These are phyloP conservation scores for Pollachius pollachius DNA, from an alignment of 2,113 vertebrate species.

Conservation along the genomic window DNA sequence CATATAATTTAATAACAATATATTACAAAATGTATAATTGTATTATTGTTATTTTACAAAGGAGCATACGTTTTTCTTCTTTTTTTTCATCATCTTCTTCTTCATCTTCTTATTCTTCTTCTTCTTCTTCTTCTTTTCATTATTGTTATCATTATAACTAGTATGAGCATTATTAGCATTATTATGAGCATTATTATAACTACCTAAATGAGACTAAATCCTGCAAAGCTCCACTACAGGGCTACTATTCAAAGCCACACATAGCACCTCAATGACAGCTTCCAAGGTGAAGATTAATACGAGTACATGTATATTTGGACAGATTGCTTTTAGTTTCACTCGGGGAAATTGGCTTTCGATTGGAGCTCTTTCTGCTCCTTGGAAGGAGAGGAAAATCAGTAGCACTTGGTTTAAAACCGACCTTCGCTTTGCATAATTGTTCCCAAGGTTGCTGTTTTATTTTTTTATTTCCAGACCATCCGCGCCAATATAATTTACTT, in stretches of 20 bases:
- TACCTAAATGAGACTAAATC: slow-evolving; percentile 18
- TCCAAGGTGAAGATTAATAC: slow-evolving; percentile 41
- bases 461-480: slow-evolving; percentile 58
- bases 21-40: too few species aligned
- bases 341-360: not conserved
- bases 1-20: too few species aligned
- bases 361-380: slow-evolving; percentile 34
- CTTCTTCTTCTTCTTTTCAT: too few species aligned
- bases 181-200: slow-evolving; percentile 13
- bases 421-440: slow-evolving; percentile 75
- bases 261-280: not conserved
- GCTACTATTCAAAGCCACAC: slow-evolving; percentile 3
- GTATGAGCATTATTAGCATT: too few species aligned
- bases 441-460: slow-evolving; percentile 70
- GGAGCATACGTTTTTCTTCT: too few species aligned
- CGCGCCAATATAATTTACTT: slow-evolving; percentile 75
- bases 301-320: slow-evolving; percentile 50
- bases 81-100: too few species aligned
- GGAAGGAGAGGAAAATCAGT: slow-evolving; percentile 68
- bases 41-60: too few species aligned
- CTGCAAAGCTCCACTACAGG: not conserved
- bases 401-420: slow-evolving; percentile 69
- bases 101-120: too few species aligned
- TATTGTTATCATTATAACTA: too few species aligned
- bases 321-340: slow-evolving; percentile 13